Evolutionary conservation across 2,113 vertebrate species (phyloP).

Genomic region (Paradoxurus hermaphroditus): DNA sequence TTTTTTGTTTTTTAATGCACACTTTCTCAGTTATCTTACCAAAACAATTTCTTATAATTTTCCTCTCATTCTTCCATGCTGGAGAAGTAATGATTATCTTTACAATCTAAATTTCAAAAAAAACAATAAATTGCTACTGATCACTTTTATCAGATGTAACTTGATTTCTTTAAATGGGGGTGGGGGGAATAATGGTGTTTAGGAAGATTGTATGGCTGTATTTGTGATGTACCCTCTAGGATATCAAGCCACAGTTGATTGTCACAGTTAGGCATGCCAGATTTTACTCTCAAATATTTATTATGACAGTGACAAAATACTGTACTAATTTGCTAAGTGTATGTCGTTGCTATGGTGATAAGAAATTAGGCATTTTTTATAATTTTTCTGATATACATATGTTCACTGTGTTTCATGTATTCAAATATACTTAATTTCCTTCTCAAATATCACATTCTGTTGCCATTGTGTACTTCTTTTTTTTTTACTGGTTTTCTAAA

Average conservation of each 20-base stretch:
- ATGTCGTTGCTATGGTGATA: conserved; percentile 27
- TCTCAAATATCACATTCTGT: background rate
- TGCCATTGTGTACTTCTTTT: background rate
- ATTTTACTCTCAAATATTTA: conserved; percentile 47
- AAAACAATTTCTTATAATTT: conserved; percentile 24
- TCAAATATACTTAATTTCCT: conserved; percentile 20
- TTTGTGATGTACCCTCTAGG: background rate
- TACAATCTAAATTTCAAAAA: background rate
- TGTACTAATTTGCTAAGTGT: background rate
- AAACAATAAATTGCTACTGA: background rate
- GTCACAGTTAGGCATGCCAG: conserved; percentile 51
- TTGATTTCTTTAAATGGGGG: background rate
- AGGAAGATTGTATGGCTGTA: background rate
- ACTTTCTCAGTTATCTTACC: background rate
- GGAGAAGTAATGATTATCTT: background rate
- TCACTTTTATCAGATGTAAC: background rate
- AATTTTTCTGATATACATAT: background rate
- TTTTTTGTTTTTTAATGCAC: background rate
- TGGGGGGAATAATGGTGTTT: background rate
- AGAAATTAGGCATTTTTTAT: background rate
- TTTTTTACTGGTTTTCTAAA: background rate
- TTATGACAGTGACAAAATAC: background rate
- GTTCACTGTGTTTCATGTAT: conserved; percentile 8
- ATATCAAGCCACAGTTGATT: background rate
- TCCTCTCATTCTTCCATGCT: background rate